These are phyloP conservation scores for Tipula unca DNA, from an alignment of 2,888 invertebrate genomes.

Conservation along the genomic window DNA sequence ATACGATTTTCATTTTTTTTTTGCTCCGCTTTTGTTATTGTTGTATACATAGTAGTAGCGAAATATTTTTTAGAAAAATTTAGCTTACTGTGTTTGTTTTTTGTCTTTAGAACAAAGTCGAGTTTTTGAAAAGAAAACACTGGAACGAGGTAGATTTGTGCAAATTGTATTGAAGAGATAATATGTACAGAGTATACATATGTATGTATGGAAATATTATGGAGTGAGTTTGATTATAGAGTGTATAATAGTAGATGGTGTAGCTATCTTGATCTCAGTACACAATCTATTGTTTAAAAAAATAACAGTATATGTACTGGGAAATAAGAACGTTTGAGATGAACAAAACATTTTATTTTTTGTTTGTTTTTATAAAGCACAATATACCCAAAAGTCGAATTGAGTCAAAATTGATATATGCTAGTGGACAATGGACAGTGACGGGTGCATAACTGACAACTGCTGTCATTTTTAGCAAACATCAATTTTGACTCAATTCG, in stretches of 20 bases:
- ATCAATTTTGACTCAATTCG: no score
- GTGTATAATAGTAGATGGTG: background rate
- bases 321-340: background rate
- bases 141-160: background rate
- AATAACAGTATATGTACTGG: background rate
- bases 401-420: background rate
- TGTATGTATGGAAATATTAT: background rate
- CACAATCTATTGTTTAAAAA: background rate
- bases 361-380: no score
- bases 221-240: background rate
- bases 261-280: background rate
- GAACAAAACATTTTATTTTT: background rate
- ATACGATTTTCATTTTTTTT: background rate
- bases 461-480: no score
- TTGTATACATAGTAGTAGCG: background rate
- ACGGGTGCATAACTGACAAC: no score
- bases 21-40: background rate
- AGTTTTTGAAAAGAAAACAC: background rate
- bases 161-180: background rate
- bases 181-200: no score
- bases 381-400: background rate
- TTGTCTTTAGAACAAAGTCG: background rate
- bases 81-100: background rate
- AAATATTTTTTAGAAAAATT: background rate
- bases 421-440: no score